phyloP scores from a whole-genome alignment of 2,113 vertebrate species.

The Sceloporus tristichus region DNA sequence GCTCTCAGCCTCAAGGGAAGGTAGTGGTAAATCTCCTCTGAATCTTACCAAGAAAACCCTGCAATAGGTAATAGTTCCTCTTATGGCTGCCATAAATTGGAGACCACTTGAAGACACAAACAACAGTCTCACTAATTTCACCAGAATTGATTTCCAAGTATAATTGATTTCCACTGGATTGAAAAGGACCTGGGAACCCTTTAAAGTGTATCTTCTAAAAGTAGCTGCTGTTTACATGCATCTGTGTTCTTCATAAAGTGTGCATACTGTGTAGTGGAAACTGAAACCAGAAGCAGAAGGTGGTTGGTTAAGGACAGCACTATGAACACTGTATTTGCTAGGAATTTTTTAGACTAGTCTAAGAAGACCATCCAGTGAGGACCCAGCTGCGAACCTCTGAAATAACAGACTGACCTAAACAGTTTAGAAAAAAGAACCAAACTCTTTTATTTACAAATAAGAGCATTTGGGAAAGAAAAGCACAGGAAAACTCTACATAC shows the following conservation, averaged over 20 bases:
- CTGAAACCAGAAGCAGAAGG: background rate
- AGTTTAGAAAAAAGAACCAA: slow-evolving; percentile 61
- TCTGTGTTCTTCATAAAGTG: background rate
- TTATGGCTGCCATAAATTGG: too few species aligned
- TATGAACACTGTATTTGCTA: background rate
- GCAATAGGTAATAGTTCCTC: too few species aligned
- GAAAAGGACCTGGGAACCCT: background rate
- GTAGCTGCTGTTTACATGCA: background rate
- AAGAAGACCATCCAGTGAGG: background rate
- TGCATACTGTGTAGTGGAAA: background rate
- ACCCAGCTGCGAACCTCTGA: background rate
- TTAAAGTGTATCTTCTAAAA: background rate
- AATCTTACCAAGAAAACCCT: too few species aligned
- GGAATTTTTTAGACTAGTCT: background rate
- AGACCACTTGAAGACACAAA: too few species aligned
- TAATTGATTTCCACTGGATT: too few species aligned
- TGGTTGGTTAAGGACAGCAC: background rate
- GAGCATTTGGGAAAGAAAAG: slow-evolving; percentile 47
- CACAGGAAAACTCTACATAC: slow-evolving; percentile 19
- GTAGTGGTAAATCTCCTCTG: too few species aligned
- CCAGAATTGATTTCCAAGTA: too few species aligned
- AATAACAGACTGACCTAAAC: slow-evolving; percentile 22
- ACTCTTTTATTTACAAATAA: slow-evolving; percentile 81
- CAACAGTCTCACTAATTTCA: too few species aligned
- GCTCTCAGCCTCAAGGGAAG: too few species aligned